Percentiles rank a stretch among this genome's conserved stretches.
These are phyloP conservation scores for Drosophila koepferae DNA, from an alignment of 2,888 invertebrate species.

Conservation along the genomic window DNA sequence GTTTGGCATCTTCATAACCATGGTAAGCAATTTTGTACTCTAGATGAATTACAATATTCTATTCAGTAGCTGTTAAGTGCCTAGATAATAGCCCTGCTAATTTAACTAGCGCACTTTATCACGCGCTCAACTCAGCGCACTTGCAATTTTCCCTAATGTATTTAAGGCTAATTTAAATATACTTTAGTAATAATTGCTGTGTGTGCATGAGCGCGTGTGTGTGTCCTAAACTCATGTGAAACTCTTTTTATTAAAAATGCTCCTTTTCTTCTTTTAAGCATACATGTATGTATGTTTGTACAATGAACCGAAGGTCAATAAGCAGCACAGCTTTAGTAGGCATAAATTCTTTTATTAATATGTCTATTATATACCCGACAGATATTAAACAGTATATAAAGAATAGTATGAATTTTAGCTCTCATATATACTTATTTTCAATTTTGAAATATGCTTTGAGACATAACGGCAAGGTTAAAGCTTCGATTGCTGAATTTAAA, in stretches of 20 bases:
- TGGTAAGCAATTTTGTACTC: slow-evolving; percentile 87
- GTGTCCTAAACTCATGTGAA: neutral
- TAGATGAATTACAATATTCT: neutral
- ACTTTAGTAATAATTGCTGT: slow-evolving; percentile 14
- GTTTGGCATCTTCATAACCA: slow-evolving; percentile 98
- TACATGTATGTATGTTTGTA: neutral
- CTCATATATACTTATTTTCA: no score
- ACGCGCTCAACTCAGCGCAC: slow-evolving; percentile 19
- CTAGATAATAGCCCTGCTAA: slow-evolving; percentile 41
- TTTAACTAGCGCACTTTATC: slow-evolving; percentile 48
- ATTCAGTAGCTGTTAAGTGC: neutral
- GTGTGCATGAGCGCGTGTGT: neutral
- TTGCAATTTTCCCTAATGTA: slow-evolving; percentile 15
- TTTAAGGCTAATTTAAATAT: slow-evolving; percentile 32
- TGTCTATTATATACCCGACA: neutral
- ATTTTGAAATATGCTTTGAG: no score
- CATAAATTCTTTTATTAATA: slow-evolving; percentile 7
- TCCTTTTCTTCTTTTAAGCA: neutral
- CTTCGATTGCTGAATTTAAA: neutral
- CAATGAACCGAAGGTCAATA: slow-evolving; percentile 8
- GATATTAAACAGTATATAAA: neutral
- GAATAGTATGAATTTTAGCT: neutral
- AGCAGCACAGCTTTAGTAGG: neutral
- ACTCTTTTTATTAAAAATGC: neutral
- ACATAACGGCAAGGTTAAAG: neutral